Evolutionary conservation across 1,140 invertebrate species (phyloP), one percentile per base, ranked within the genome.

Genomic region (Drusus annulatus): DNA sequence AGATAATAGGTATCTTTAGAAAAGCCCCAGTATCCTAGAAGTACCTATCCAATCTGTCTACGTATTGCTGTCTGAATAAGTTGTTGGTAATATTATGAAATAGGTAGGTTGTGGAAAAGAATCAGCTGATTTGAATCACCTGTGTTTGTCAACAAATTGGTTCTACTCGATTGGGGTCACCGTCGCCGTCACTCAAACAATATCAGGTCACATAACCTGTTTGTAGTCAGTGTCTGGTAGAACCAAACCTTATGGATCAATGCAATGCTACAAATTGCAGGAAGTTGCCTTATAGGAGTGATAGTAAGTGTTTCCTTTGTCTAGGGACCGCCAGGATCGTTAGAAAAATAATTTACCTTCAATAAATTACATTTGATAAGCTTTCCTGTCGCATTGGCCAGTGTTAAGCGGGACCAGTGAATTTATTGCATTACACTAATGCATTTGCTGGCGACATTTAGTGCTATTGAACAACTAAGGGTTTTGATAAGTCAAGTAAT

Each of bases 361-460:
- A 68, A 68, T 68, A 68, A 68, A 68, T 68, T 16, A 68, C 16
- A 3, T 5, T 19, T 10, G 63, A 68, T 68, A 68, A 68, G 23
- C 23, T 28, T 21, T 1, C 10, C 25, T 65, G 25, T 17, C n/a
- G 16, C 19, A 36, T 68, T 16, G 19, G 19, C 16, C n/a, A 36
- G 3, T 17, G 13, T 10, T 17, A 0, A 1, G 23, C 19, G 56
- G 25, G 31, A 68, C 19, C 63, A 36, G 15, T 68, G 25, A 68
- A 68, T 68, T 68, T 68, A 68, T 68, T 68, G 63, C 28, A 65
- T 31, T 36, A 8, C 23, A 68, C 31, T 31, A 68, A 60, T 60
- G 56, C 56, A 60, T 60, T 60, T 60, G 23, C 23, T 60, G 56
- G 8, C 1, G 17, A 60, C 36, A 45, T 45, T 45, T 13, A 45